phyloP scores from a whole-genome alignment of 2,888 invertebrate genomes.

The Drosophila mimica region DNA sequence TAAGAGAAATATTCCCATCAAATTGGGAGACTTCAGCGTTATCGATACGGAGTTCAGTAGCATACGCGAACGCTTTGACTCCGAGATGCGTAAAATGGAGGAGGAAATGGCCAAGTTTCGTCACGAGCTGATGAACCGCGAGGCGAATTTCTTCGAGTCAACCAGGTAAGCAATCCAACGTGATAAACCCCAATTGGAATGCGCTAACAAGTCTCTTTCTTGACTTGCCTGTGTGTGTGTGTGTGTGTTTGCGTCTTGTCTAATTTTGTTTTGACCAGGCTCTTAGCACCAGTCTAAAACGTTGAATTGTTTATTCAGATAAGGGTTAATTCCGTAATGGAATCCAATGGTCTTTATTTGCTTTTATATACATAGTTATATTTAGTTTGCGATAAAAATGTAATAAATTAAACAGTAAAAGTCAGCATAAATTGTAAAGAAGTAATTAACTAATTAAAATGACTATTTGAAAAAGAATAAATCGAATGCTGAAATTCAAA shows the following conservation, averaged over 20 bases:
- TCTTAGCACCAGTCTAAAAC: background rate
- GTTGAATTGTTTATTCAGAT: slow-evolving; percentile 11
- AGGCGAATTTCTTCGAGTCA: slow-evolving; percentile 96
- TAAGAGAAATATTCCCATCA: slow-evolving; percentile 96
- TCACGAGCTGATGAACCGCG: slow-evolving; percentile 96
- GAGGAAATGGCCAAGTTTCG: slow-evolving; percentile 98
- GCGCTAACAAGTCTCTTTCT: background rate
- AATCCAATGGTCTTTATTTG: background rate
- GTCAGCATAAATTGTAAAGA: background rate
- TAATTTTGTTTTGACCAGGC: slow-evolving; percentile 1
- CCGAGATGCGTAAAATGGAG: slow-evolving; percentile 99
- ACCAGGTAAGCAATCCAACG: slow-evolving; percentile 88
- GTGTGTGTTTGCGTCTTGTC: slow-evolving; percentile 4
- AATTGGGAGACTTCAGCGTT: slow-evolving; percentile 96
- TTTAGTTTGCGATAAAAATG: background rate
- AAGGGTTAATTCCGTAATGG: slow-evolving; percentile 4
- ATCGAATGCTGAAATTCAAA: background rate
- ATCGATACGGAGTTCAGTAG: slow-evolving; percentile 98
- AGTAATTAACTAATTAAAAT: background rate
- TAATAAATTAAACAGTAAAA: background rate
- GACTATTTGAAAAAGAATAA: too few relatives aligned
- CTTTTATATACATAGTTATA: background rate
- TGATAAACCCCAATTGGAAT: background rate
- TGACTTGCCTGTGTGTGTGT: background rate
- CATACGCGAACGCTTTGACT: slow-evolving; percentile 97